Percentiles rank a stretch among this genome's conserved stretches.
These are phyloP conservation scores for Drosophila athabasca DNA, from an alignment of 1,140 invertebrate species.

Conservation along the genomic window DNA sequence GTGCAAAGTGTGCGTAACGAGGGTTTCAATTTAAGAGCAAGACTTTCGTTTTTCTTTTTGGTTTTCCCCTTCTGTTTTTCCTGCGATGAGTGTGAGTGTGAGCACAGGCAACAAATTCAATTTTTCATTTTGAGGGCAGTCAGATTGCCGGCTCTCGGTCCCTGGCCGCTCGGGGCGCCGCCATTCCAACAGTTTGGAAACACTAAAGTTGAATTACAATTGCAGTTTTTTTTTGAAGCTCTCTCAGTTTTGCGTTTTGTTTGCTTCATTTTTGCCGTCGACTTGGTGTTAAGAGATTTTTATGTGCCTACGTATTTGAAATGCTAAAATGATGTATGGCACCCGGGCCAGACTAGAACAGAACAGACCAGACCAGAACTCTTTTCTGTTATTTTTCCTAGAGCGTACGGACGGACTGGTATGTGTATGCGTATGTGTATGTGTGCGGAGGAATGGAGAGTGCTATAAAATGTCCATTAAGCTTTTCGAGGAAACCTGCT, in stretches of 20 bases:
- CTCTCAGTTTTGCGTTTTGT: slow-evolving; percentile 16
- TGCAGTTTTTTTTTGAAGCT: slow-evolving; percentile 47
- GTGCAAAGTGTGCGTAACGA: slow-evolving; percentile 62
- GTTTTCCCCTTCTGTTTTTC: slow-evolving; percentile 5
- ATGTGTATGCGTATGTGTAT: too few relatives aligned
- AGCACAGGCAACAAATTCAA: slow-evolving; percentile 41
- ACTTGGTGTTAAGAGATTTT: slow-evolving; percentile 61
- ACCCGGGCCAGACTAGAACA: slow-evolving; percentile 18
- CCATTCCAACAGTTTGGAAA: slow-evolving; percentile 49
- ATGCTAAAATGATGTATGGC: slow-evolving; percentile 65
- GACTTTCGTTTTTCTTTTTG: slow-evolving; percentile 28
- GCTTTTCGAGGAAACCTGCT: slow-evolving; percentile 55
- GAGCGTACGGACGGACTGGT: neutral
- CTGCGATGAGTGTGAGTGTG: slow-evolving; percentile 3
- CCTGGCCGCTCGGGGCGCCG: neutral
- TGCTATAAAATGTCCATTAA: slow-evolving; percentile 68
- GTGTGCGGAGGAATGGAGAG: slow-evolving; percentile 20
- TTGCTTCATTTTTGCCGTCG: slow-evolving; percentile 43
- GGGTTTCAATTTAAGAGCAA: slow-evolving; percentile 53
- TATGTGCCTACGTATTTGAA: slow-evolving; percentile 68
- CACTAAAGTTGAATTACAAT: slow-evolving; percentile 56
- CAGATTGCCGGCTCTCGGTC: slow-evolving; percentile 38
- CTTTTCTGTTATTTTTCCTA: slow-evolving; percentile 8
- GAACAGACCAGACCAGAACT: slow-evolving; percentile 20
- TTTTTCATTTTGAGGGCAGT: slow-evolving; percentile 61